phyloP scores from a whole-genome alignment of 2,888 invertebrate genomes.

The Aquatica leii region DNA sequence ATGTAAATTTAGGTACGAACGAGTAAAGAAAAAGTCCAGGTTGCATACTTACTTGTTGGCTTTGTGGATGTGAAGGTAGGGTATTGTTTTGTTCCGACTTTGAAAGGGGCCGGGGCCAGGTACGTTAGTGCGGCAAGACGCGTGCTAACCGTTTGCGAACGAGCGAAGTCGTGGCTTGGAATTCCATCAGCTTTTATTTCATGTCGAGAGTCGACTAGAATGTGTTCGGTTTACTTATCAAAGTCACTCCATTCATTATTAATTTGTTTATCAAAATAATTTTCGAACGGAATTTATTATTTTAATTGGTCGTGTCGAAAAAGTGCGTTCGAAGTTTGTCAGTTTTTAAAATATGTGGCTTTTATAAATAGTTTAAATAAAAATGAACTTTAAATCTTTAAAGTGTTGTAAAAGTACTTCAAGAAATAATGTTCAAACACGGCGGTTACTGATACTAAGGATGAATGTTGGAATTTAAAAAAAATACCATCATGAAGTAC shows the following conservation, averaged over 20 bases:
- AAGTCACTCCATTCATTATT: slow-evolving; percentile 10
- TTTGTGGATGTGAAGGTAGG: slow-evolving; percentile 22
- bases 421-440: no score
- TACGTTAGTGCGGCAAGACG: slow-evolving; percentile 50
- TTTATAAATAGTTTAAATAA: no score
- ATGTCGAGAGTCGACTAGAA: slow-evolving; percentile 46
- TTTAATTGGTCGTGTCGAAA: no score
- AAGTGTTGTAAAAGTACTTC: no score
- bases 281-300: neutral
- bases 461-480: no score
- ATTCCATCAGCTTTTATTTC: slow-evolving; percentile 52
- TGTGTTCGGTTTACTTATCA: slow-evolving; percentile 21
- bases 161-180: slow-evolving; percentile 49
- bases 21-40: slow-evolving; percentile 9
- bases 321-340: no score
- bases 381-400: no score
- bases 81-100: slow-evolving; percentile 31
- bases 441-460: no score
- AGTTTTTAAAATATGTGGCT: no score
- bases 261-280: neutral
- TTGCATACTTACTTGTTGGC: slow-evolving; percentile 27
- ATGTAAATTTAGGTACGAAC: slow-evolving; percentile 7
- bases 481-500: slow-evolving; percentile 63
- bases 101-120: slow-evolving; percentile 50
- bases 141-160: slow-evolving; percentile 53